A percentile compares a stretch with the other conserved stretches of the same genome.
phyloP scores from a whole-genome alignment of 2,888 invertebrate genomes.

The Augiades crinisus region DNA sequence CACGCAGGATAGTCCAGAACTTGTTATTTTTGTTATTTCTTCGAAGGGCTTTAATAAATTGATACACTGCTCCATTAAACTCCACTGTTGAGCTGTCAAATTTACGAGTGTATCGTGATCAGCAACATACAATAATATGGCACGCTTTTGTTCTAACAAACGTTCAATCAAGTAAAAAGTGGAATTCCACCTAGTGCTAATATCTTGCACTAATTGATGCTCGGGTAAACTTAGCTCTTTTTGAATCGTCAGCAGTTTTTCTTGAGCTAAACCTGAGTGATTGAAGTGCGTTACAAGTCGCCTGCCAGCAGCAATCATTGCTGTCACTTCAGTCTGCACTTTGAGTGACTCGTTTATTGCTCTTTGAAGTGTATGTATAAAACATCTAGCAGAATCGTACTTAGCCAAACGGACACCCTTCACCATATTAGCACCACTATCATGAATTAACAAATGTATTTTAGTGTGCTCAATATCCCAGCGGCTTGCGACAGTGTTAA shows the following conservation, averaged over 20 bases:
- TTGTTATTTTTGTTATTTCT: conserved; percentile 39
- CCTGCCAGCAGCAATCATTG: conserved; percentile 37
- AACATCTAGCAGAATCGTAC: conserved; percentile 39
- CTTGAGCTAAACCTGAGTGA: conserved; percentile 29
- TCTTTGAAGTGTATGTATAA: conserved; percentile 40
- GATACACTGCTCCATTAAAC: conserved; percentile 36
- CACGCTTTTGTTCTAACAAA: conserved; percentile 37
- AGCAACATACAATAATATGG: conserved; percentile 33
- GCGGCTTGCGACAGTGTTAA: background rate
- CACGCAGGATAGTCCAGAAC: conserved; percentile 36
- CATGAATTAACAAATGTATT: conserved; percentile 4
- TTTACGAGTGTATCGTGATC: conserved; percentile 31
- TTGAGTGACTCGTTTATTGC: conserved; percentile 38
- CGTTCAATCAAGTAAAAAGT: conserved; percentile 36
- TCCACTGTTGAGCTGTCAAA: conserved; percentile 33
- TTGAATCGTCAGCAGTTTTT: conserved; percentile 34
- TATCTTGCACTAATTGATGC: conserved; percentile 38
- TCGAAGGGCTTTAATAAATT: conserved; percentile 38
- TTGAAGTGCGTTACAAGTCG: conserved; percentile 37
- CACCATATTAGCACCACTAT: conserved; percentile 40
- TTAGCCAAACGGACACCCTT: conserved; percentile 37
- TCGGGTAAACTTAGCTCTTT: conserved; percentile 38
- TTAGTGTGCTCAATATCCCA: background rate
- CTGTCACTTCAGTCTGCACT: conserved; percentile 35
- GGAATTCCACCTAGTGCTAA: conserved; percentile 36